Evolutionary conservation across 2,888 invertebrate genomes (phyloP).

Genomic region (Mimumesa dahlbomi): DNA sequence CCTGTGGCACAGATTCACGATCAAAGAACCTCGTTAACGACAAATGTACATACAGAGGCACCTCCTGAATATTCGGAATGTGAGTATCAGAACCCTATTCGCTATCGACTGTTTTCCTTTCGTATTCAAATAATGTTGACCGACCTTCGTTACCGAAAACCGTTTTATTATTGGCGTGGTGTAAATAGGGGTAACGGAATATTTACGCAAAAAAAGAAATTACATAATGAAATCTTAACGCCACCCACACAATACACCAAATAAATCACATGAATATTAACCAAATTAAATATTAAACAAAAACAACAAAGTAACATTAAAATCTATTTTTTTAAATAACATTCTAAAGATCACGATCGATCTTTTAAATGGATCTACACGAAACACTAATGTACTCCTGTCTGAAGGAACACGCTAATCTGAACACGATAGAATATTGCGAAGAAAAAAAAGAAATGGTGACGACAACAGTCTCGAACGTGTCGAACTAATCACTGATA

Average conservation of each 20-base stretch:
- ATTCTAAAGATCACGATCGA: too few relatives aligned
- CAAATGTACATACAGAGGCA: constrained; percentile 8
- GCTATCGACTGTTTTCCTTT: constrained; percentile 40
- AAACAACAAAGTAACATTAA: too few relatives aligned
- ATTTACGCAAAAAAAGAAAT: too few relatives aligned
- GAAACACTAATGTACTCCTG: too few relatives aligned
- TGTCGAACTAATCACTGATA: constrained; percentile 26
- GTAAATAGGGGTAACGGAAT: constrained; percentile 3
- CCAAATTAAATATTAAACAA: too few relatives aligned
- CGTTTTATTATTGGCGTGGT: constrained; percentile 1
- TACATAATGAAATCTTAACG: too few relatives aligned
- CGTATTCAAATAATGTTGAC: constrained; percentile 43
- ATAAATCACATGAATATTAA: too few relatives aligned
- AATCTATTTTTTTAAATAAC: too few relatives aligned
- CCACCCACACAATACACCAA: too few relatives aligned
- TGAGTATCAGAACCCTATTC: constrained; percentile 29
- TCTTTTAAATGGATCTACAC: too few relatives aligned
- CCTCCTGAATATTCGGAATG: constrained; percentile 49
- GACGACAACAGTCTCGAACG: neutral
- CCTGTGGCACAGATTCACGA: constrained; percentile 30
- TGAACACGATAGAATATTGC: neutral
- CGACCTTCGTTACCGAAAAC: constrained; percentile 33
- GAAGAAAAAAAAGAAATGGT: neutral
- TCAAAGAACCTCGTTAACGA: constrained; percentile 44
- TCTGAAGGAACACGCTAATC: neutral